Base-by-base conservation (phyloP, 2,797 vertebrate genomes). In the Sebastes flavidus region DNA sequence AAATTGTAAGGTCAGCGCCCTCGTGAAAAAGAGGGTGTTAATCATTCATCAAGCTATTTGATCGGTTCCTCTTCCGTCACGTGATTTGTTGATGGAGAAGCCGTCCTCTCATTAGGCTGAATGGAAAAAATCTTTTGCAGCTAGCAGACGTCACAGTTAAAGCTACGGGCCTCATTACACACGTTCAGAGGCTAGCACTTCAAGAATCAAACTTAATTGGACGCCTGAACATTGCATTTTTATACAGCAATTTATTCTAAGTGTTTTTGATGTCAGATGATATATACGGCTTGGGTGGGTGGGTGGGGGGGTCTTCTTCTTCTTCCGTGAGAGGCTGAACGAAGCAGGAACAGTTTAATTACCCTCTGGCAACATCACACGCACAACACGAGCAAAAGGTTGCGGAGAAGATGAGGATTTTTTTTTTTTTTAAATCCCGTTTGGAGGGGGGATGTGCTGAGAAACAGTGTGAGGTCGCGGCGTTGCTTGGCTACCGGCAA, bases 131-230 rank as follows among this genome's bases (percentile, higher is more conserved):
- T 20, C 22, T 38, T 76, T 87, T 80, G 70, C 74, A 70, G 72
- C 69, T 16, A 79, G 72, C 79, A 80, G 82, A 80, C 80, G 78
- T 90, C 82, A 83, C 62, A 72, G 83, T 72, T 71, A 88, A 88
- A 80, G 83, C 82, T 83, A 70, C 8, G 6, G 77, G 83, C 78
- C 85, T 92, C 89, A 90, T 91, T 92, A 90, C 83, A 89, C 66
- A 56, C 29, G 2, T 83, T 89, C 87, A 42, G 81, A 89, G 76
- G 79, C 69, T 56, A 87, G 83, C 80, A 66, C 84, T 78, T 88
- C 61, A 83, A 82, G 82, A 86, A 81, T 87, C 71, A 77, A 73
- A 82, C 81, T 76, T 91, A 91, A 93, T 87, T 92, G 87, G 85
- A 67, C 77, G 87, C 71, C 82, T 86, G 86, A 88, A 87, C 77